These are phyloP conservation scores for Parnassius mnemosyne DNA, from an alignment of 2,888 invertebrate species.

Conservation along the genomic window DNA sequence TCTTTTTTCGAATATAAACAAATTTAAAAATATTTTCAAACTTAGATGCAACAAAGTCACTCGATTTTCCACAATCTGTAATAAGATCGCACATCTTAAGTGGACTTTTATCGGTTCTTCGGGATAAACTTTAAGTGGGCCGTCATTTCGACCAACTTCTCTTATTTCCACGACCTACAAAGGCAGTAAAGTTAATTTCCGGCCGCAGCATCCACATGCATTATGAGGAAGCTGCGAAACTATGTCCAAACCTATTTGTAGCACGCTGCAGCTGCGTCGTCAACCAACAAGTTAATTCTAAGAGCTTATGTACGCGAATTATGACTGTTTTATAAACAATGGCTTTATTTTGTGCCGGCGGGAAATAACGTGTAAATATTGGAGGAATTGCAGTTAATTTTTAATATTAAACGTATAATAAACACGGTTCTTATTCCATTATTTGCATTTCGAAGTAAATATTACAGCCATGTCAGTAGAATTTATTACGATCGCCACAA, in stretches of 20 bases:
- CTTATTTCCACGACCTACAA: slow-evolving; percentile 25
- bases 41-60: not conserved
- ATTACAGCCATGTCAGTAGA: too few relatives aligned
- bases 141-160: slow-evolving; percentile 18
- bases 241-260: slow-evolving; percentile 21
- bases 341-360: not conserved
- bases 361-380: not conserved
- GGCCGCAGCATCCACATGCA: slow-evolving; percentile 15
- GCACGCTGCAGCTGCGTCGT: slow-evolving; percentile 9
- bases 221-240: slow-evolving; percentile 20
- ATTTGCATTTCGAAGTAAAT: too few relatives aligned
- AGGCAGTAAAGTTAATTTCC: slow-evolving; percentile 26
- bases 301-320: not conserved
- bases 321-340: slow-evolving; percentile 3
- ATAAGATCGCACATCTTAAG: slow-evolving; percentile 14
- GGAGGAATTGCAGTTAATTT: not conserved
- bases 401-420: not conserved
- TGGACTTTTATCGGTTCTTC: slow-evolving; percentile 16
- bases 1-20: too few relatives aligned
- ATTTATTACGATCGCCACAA: too few relatives aligned
- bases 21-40: too few relatives aligned
- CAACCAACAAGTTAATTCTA: slow-evolving; percentile 7
- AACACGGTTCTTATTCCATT: too few relatives aligned
- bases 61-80: slow-evolving; percentile 15
- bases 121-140: slow-evolving; percentile 23